phyloP scores from a whole-genome alignment of 2,113 vertebrate genomes.

The Pedetes capensis region DNA sequence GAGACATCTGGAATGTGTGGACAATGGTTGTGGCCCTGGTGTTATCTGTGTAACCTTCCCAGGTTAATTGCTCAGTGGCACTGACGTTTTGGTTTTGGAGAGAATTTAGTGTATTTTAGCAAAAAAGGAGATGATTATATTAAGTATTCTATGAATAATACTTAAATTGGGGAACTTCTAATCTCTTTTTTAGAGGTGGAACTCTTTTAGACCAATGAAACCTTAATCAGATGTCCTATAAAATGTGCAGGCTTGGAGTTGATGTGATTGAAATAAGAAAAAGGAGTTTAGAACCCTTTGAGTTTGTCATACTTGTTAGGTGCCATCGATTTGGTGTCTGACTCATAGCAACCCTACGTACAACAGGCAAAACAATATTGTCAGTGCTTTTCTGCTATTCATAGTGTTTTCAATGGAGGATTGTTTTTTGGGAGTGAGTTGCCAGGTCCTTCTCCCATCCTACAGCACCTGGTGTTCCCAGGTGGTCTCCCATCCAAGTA shows the following conservation, averaged over 20 bases:
- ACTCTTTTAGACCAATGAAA: not conserved
- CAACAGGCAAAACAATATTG: too few relatives aligned
- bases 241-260: not conserved
- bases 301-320: not conserved
- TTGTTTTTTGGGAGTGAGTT: too few relatives aligned
- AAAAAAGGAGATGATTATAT: not conserved
- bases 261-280: not conserved
- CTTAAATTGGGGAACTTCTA: not conserved
- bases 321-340: too few relatives aligned
- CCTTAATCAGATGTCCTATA: not conserved
- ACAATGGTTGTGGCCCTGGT: not conserved
- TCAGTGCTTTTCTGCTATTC: too few relatives aligned
- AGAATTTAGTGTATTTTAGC: not conserved
- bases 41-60: not conserved
- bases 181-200: not conserved
- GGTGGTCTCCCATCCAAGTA: too few relatives aligned
- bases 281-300: not conserved
- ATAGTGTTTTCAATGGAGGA: too few relatives aligned
- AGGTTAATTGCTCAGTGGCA: not conserved
- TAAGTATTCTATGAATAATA: not conserved
- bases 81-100: not conserved
- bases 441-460: too few relatives aligned
- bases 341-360: too few relatives aligned
- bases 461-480: too few relatives aligned
- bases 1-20: not conserved